These are phyloP conservation scores for Rutilus rutilus DNA, from an alignment of 2,113 vertebrate species.

Conservation along the genomic window DNA sequence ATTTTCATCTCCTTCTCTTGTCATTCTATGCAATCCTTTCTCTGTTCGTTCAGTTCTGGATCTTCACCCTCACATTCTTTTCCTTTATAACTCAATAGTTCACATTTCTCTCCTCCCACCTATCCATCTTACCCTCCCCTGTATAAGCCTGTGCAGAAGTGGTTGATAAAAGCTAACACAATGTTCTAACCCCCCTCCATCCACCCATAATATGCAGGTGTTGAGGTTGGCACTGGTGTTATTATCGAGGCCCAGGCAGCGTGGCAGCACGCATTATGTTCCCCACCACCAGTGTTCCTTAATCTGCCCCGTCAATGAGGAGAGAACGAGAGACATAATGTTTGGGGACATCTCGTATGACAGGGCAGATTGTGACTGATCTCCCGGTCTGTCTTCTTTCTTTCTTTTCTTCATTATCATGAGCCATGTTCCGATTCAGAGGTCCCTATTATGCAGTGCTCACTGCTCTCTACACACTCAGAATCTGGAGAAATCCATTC, in stretches of 20 bases:
- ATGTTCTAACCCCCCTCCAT: neutral
- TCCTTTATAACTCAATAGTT: neutral
- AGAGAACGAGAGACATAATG: slow-evolving; percentile 24
- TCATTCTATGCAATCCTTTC: neutral
- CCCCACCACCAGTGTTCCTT: slow-evolving; percentile 43
- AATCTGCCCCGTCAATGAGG: slow-evolving; percentile 56
- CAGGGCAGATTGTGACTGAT: slow-evolving; percentile 55
- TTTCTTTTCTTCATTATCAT: neutral
- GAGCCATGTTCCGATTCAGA: slow-evolving; percentile 20
- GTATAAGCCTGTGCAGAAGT: neutral
- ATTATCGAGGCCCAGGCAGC: slow-evolving; percentile 14
- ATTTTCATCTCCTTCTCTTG: neutral
- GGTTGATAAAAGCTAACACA: slow-evolving; percentile 19
- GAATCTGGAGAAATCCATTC: slow-evolving; percentile 14
- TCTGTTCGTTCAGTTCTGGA: neutral
- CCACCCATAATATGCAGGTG: neutral
- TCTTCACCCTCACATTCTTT: neutral
- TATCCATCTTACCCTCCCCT: slow-evolving; percentile 4
- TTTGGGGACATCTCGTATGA: slow-evolving; percentile 41
- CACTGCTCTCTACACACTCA: slow-evolving; percentile 44
- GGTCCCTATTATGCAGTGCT: slow-evolving; percentile 3
- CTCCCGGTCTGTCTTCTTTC: slow-evolving; percentile 20
- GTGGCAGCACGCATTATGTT: slow-evolving; percentile 47
- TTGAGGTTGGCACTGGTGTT: slow-evolving; percentile 28
- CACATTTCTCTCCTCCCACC: neutral